phyloP scores from a whole-genome alignment of 1,140 invertebrate genomes.

The Lethocerus indicus region DNA sequence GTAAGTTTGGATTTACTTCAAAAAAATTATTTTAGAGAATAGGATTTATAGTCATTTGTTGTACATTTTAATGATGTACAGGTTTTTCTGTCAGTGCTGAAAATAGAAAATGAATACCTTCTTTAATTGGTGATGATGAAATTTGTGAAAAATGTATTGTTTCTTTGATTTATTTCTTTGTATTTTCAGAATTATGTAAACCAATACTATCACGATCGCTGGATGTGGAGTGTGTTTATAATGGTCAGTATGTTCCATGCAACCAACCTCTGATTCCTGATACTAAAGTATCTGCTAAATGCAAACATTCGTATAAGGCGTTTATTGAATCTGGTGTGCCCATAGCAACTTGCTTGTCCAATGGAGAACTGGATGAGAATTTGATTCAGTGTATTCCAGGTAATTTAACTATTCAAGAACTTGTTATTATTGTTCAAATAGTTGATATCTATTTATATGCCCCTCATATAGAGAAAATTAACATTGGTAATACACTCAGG shows the following conservation, averaged over 20 bases:
- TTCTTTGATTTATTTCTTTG: too few relatives aligned
- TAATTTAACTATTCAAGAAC: not conserved
- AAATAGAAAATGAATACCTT: too few relatives aligned
- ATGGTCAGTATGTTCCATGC: slow-evolving; percentile 2
- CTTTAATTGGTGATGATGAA: too few relatives aligned
- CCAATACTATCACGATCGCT: slow-evolving; percentile 8
- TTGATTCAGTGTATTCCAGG: slow-evolving; percentile 10
- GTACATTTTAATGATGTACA: too few relatives aligned
- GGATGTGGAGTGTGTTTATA: slow-evolving; percentile 6
- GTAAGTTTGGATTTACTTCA: slow-evolving; percentile 4
- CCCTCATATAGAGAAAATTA: too few relatives aligned
- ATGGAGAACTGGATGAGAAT: slow-evolving; percentile 5
- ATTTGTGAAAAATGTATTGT: too few relatives aligned
- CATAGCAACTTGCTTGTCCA: slow-evolving; percentile 1
- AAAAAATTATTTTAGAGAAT: not conserved
- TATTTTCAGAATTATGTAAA: slow-evolving; percentile 12
- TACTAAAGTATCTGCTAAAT: slow-evolving; percentile 4
- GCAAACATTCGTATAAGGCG: slow-evolving; percentile 5
- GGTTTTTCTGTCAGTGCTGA: too few relatives aligned
- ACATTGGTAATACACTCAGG: too few relatives aligned
- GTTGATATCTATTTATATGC: not conserved
- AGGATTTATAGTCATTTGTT: not conserved
- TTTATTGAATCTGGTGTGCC: not conserved
- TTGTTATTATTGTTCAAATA: not conserved
- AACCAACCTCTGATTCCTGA: not conserved